Percentiles rank a stretch among this genome's conserved stretches.
Conservation (phyloP, 2,797 vertebrate genomes). For the Tapirus indicus region DNA sequence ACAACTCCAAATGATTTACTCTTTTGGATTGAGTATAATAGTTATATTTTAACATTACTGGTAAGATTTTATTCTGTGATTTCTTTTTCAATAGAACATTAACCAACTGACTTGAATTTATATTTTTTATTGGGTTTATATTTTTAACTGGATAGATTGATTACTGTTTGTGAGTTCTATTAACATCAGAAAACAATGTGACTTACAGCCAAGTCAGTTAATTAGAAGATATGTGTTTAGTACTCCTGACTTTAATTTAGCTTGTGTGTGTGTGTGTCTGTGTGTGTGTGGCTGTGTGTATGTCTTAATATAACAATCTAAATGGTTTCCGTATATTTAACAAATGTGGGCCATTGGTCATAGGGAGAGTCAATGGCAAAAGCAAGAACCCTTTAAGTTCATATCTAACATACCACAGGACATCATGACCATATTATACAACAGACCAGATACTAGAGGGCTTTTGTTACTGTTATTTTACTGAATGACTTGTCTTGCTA, state of each 20-base stretch:
- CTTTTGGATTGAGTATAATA: not conserved
- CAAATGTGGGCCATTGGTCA: not conserved
- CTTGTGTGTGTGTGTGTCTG: not conserved
- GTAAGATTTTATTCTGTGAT: not conserved
- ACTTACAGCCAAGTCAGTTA: conserved; percentile 16
- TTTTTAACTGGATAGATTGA: not conserved
- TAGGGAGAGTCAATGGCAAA: not conserved
- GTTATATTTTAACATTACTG: conserved; percentile 1
- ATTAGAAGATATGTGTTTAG: not conserved
- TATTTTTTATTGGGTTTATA: conserved; percentile 14
- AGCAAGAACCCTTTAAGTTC: not conserved
- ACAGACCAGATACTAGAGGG: not conserved
- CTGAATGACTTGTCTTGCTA: conserved; percentile 2
- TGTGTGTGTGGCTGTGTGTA: not conserved
- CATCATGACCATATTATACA: not conserved
- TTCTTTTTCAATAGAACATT: not conserved
- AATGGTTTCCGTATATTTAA: not conserved
- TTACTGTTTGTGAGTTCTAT: conserved; percentile 23
- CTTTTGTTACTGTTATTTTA: not conserved
- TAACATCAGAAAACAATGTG: not conserved
- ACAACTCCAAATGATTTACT: conserved; percentile 17
- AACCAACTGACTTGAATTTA: not conserved
- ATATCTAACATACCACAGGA: not conserved
- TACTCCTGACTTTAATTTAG: not conserved
- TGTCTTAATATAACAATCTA: not conserved